These are phyloP conservation scores for Catocala fraxini DNA, from an alignment of 2,888 invertebrate genomes.

Conservation along the genomic window DNA sequence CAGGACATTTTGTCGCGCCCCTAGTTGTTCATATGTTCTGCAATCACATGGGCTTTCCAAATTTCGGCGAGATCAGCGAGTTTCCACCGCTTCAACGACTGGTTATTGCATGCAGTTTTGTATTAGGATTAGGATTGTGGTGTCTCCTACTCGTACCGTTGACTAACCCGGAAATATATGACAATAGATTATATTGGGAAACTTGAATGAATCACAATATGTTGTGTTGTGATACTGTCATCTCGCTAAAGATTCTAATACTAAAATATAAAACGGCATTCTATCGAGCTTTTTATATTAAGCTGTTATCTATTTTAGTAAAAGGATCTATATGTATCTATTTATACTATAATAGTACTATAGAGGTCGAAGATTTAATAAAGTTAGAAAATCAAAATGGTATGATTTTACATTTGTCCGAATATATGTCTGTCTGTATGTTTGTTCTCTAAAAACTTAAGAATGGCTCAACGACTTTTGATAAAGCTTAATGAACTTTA, in stretches of 20 bases:
- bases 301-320: no score
- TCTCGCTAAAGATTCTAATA: constrained; percentile 11
- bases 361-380: no score
- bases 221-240: constrained; percentile 8
- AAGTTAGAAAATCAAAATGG: no score
- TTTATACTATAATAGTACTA: no score
- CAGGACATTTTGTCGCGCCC: constrained; percentile 95
- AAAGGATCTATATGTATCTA: no score
- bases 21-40: constrained; percentile 97
- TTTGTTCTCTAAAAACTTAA: no score
- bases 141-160: constrained; percentile 91
- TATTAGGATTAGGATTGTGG: constrained; percentile 93
- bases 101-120: constrained; percentile 89
- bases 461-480: no score
- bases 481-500: no score
- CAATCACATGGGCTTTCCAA: constrained; percentile 98
- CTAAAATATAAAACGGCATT: no score
- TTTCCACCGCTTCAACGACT: constrained; percentile 85
- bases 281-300: not conserved
- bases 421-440: no score
- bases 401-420: no score
- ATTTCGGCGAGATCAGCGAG: constrained; percentile 89
- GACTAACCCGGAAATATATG: constrained; percentile 90
- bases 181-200: constrained; percentile 88
- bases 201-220: constrained; percentile 52